Conservation (phyloP, 2,113 vertebrate genomes). For the Pollimyrus isidori region DNA sequence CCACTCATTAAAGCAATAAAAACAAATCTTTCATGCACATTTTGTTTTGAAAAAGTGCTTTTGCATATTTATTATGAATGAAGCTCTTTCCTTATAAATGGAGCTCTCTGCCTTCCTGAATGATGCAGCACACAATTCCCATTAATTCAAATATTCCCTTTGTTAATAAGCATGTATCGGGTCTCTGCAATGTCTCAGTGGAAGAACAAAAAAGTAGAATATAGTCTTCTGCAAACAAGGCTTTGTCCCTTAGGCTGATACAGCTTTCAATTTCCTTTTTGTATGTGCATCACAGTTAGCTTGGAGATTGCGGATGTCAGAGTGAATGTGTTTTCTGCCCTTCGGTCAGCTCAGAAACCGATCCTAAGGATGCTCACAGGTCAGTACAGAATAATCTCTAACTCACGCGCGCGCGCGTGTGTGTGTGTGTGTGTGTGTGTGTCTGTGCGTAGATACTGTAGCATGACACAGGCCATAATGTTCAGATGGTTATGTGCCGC, state of each 20-base stretch:
- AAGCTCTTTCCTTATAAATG: background rate
- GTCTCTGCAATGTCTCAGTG: background rate
- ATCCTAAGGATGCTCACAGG: background rate
- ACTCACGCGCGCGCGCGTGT: no score
- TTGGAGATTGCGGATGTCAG: background rate
- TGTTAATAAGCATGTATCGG: background rate
- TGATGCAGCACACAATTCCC: background rate
- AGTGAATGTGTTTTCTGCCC: background rate
- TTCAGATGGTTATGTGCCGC: background rate
- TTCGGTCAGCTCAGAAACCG: background rate
- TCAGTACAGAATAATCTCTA: background rate
- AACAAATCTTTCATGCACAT: slow-evolving; percentile 1
- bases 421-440: no score
- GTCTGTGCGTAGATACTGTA: background rate
- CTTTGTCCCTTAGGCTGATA: background rate
- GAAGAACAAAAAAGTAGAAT: background rate
- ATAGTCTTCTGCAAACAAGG: background rate
- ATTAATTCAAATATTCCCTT: background rate
- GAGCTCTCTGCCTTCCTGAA: background rate
- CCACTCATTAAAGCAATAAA: background rate
- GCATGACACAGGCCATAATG: background rate
- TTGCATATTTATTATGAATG: slow-evolving; percentile 1
- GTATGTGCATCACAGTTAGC: background rate
- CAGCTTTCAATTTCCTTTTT: background rate
- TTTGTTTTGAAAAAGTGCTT: background rate